phyloP scores from a whole-genome alignment of 2,113 vertebrate species.

The Eublepharis macularius region DNA sequence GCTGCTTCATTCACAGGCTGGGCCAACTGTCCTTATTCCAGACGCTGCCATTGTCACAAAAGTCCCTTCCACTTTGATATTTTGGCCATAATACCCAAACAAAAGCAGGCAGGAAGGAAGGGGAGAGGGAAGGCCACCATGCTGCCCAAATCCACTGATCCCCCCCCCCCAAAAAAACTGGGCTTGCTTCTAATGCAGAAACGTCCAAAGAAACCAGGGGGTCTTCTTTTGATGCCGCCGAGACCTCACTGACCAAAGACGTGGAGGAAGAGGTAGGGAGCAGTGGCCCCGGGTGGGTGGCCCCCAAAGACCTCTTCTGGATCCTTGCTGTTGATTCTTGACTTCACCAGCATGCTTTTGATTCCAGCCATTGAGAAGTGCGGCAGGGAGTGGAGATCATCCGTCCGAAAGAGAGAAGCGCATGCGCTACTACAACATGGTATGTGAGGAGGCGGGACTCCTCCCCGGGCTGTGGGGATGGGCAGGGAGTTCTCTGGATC shows the following conservation, averaged over 20 bases:
- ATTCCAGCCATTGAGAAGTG: background rate
- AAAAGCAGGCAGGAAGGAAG: background rate
- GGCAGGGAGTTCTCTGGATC: background rate
- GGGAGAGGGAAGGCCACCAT: background rate
- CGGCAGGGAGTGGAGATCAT: too few relatives aligned
- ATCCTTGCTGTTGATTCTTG: too few relatives aligned
- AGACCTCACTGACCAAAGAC: background rate
- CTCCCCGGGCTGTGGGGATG: too few relatives aligned
- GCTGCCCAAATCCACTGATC: background rate
- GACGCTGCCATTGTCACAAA: too few relatives aligned
- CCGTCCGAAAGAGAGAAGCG: background rate
- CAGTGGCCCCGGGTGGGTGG: background rate
- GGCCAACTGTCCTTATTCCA: too few relatives aligned
- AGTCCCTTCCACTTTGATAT: too few relatives aligned
- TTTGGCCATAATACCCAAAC: too few relatives aligned
- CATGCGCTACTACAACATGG: background rate
- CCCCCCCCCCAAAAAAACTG: too few relatives aligned
- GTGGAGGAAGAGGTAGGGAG: background rate
- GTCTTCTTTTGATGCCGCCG: rapidly evolving
- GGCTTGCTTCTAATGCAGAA: background rate
- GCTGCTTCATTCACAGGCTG: too few relatives aligned
- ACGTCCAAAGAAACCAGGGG: background rate
- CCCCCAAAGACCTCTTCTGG: background rate
- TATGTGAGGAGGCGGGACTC: background rate
- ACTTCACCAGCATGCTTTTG: background rate